These are phyloP conservation scores for Xylota sylvarum DNA, from an alignment of 2,888 invertebrate genomes.

Conservation along the genomic window DNA sequence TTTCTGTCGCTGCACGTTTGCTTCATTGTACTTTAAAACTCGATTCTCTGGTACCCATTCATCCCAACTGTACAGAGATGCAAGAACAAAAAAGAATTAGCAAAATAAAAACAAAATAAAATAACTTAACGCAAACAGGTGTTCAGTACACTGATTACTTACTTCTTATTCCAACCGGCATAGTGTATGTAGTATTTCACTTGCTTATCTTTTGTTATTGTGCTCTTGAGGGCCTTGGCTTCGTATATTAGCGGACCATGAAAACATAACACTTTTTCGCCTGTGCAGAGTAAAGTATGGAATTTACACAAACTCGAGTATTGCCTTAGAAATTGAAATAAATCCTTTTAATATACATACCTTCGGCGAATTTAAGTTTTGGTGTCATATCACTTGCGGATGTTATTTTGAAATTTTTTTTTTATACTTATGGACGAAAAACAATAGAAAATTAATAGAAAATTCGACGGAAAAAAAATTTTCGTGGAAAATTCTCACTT, in stretches of 20 bases:
- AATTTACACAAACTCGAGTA: conserved; percentile 4
- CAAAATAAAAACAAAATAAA: conserved; percentile 52
- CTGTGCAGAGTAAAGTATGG: conserved; percentile 84
- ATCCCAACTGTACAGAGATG: conserved; percentile 89
- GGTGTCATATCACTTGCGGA: conserved; percentile 86
- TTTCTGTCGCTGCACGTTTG: conserved; percentile 94
- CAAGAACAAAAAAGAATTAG: conserved; percentile 6
- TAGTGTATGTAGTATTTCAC: conserved; percentile 97
- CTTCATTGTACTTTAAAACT: conserved; percentile 95
- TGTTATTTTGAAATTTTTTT: conserved; percentile 78
- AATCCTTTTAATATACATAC: conserved; percentile 83
- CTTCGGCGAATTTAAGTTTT: conserved; percentile 91
- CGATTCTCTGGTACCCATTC: conserved; percentile 97
- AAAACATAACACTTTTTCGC: conserved; percentile 96
- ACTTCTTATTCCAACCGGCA: conserved; percentile 99
- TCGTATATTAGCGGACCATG: conserved; percentile 98
- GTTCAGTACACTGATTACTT: conserved; percentile 81
- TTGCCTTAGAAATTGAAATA: conserved; percentile 27
- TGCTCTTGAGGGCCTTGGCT: conserved; percentile 96
- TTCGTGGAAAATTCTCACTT: conserved; percentile 56
- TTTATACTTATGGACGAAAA: conserved; percentile 13
- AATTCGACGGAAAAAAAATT: conserved; percentile 30
- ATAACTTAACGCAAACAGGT: conserved; percentile 57
- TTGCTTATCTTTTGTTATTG: conserved; percentile 93
- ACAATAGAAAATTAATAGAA: conserved; percentile 25